A percentile compares a stretch with the other conserved stretches of the same genome.
These are phyloP conservation scores for Polydrusus tereticollis DNA, from an alignment of 2,888 invertebrate genomes.

Conservation along the genomic window DNA sequence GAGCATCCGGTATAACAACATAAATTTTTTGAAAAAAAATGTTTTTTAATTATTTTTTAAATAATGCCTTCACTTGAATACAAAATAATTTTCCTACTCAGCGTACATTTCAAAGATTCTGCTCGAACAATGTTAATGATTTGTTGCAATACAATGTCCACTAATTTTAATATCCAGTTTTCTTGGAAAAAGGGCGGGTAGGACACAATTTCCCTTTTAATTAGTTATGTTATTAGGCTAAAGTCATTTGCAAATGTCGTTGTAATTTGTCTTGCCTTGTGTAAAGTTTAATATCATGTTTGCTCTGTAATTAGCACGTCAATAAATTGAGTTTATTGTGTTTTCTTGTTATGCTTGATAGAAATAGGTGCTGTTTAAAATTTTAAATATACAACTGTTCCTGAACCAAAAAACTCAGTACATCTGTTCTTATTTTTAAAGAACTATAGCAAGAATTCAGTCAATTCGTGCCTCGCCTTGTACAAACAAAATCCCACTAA, in stretches of 20 bases:
- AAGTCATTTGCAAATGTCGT: constrained; percentile 25
- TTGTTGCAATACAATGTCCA: constrained; percentile 8
- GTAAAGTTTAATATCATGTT: constrained; percentile 35
- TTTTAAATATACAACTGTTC: neutral
- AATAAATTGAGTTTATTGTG: constrained; percentile 31
- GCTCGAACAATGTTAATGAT: too few species aligned
- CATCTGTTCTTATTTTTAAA: too few species aligned
- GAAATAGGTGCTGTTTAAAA: neutral
- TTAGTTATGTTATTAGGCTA: constrained; percentile 29
- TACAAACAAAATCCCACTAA: neutral
- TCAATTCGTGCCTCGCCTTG: neutral
- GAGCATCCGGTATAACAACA: too few species aligned
- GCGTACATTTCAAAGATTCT: too few species aligned
- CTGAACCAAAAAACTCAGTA: too few species aligned
- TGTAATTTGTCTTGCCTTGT: constrained; percentile 32
- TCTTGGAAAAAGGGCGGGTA: constrained; percentile 28
- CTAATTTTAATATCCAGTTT: constrained; percentile 16
- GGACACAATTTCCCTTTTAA: constrained; percentile 36
- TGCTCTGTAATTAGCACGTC: constrained; percentile 36
- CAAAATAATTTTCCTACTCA: too few species aligned
- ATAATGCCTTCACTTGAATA: too few species aligned
- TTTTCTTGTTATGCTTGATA: constrained; percentile 2
- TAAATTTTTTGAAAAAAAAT: too few species aligned
- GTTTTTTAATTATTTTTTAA: too few species aligned
- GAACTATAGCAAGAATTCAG: too few species aligned